Conservation (phyloP, 2,888 invertebrate genomes). For the Suillia variegata region DNA sequence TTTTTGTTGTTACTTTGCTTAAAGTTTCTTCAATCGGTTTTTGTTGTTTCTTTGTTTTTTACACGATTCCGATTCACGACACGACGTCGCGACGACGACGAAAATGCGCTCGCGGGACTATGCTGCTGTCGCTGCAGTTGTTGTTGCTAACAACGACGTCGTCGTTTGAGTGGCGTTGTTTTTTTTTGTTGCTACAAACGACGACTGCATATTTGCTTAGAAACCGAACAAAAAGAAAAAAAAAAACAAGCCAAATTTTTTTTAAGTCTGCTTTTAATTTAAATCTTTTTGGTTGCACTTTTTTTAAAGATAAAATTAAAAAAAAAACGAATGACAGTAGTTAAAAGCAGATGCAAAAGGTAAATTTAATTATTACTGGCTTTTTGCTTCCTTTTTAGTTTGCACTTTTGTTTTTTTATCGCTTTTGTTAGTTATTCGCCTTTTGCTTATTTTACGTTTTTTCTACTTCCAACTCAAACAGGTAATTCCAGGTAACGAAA, state of each 20-base stretch:
- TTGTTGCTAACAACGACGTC: too few relatives aligned
- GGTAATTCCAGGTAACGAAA: conserved; percentile 57
- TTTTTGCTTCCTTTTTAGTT: conserved; percentile 3
- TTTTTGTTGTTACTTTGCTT: conserved; percentile 7
- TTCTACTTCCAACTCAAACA: conserved; percentile 40
- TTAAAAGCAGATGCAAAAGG: too few relatives aligned
- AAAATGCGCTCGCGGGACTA: too few relatives aligned
- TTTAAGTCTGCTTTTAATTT: too few relatives aligned
- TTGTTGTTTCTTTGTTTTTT: background rate
- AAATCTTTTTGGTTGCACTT: background rate
- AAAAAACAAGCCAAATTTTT: too few relatives aligned
- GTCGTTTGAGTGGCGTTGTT: conserved; percentile 1
- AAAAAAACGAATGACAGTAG: background rate
- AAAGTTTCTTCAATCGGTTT: background rate
- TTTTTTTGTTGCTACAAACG: conserved; percentile 14
- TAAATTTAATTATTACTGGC: conserved; percentile 2
- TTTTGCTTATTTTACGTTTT: conserved; percentile 16
- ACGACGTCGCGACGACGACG: too few relatives aligned
- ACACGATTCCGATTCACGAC: too few relatives aligned
- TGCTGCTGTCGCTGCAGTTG: too few relatives aligned
- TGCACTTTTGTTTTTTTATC: too few relatives aligned
- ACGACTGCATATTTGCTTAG: conserved; percentile 44
- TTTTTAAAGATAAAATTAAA: too few relatives aligned
- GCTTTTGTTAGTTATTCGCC: conserved; percentile 8
- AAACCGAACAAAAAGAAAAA: conserved; percentile 17